Evolutionary conservation across 2,113 vertebrate genomes (phyloP).

Genomic region (Cricetomys ansorgei): DNA sequence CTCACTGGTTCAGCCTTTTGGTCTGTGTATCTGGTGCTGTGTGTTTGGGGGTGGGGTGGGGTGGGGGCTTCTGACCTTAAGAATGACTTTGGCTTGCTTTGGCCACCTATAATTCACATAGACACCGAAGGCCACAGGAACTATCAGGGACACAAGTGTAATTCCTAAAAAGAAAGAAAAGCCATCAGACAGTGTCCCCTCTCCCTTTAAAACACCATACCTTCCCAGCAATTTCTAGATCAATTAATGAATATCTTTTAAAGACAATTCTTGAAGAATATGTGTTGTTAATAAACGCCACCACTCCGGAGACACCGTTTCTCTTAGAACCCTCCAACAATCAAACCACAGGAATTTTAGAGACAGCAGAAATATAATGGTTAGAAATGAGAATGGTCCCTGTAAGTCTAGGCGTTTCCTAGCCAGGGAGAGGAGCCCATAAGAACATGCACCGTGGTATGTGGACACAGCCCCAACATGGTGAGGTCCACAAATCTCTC

Average conservation of each 20-base stretch:
- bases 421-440: not conserved
- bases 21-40: not conserved
- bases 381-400: not conserved
- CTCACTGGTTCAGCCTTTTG: not conserved
- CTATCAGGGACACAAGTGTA: slow-evolving; percentile 76
- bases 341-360: not conserved
- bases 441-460: not conserved
- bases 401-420: not conserved
- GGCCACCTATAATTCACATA: slow-evolving; percentile 84
- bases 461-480: not conserved
- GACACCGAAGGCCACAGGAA: slow-evolving; percentile 83
- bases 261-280: not conserved
- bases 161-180: slow-evolving; percentile 79
- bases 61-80: slow-evolving; percentile 79
- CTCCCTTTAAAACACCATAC: not conserved
- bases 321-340: not conserved
- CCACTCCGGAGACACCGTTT: not conserved
- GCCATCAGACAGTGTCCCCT: not conserved
- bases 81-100: slow-evolving; percentile 81
- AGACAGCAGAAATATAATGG: not conserved
- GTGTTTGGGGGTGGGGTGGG: not conserved
- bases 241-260: not conserved
- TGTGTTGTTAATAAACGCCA: too few relatives aligned
- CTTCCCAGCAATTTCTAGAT: not conserved
- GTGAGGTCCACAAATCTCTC: not conserved